Evolutionary conservation across 64 coral and sea anemone species (phyloP).

Genomic region (Actinia equina): DNA sequence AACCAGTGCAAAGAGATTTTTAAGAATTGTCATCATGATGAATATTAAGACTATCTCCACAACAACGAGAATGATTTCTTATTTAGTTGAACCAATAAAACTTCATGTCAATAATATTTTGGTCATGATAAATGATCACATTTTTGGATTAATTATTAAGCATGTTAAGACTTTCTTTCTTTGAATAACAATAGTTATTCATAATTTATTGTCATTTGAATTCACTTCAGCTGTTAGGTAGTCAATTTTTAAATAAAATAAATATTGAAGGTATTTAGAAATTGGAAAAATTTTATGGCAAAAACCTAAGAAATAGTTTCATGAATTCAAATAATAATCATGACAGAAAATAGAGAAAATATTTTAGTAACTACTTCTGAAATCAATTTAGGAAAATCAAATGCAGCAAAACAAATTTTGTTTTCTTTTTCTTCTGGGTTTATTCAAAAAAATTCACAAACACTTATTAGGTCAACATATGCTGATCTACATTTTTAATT

Average conservation of each 20-base stretch:
- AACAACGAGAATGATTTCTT: background rate
- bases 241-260: no score
- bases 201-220: background rate
- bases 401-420: no score
- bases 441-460: no score
- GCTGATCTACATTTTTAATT: no score
- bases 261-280: background rate
- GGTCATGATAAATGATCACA: background rate
- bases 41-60: slow-evolving; percentile 1
- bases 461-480: no score
- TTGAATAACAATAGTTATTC: background rate
- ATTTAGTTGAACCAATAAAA: slow-evolving; percentile 13
- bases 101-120: background rate
- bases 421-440: no score
- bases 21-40: background rate
- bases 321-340: no score
- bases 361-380: no score
- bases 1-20: no score
- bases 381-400: background rate
- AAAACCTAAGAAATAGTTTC: no score
- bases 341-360: no score
- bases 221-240: background rate
- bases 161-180: background rate
- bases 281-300: background rate
- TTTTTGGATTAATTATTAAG: background rate